Conservation (phyloP, 2,888 invertebrate species). For the Amiota communis region DNA sequence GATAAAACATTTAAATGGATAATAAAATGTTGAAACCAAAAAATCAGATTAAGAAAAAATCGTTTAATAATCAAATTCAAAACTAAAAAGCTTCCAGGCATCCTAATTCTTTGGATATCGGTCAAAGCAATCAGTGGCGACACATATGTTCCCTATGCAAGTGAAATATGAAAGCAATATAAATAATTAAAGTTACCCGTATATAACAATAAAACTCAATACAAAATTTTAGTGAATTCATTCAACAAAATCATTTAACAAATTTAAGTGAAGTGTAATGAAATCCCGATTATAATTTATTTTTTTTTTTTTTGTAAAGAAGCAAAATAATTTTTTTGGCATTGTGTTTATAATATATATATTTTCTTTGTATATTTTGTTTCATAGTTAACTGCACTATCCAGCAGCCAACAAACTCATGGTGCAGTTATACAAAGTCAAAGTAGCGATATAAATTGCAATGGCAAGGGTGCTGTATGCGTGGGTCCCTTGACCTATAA, state of each 20-base stretch:
- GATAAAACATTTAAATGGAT: neutral
- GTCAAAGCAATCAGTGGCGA: slow-evolving; percentile 53
- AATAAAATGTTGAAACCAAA: neutral
- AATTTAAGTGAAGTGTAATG: too few species aligned
- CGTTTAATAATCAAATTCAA: neutral
- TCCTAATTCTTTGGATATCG: slow-evolving; percentile 62
- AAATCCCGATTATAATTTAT: neutral
- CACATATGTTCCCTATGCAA: slow-evolving; percentile 60
- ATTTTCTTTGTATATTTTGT: neutral
- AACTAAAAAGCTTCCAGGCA: slow-evolving; percentile 55
- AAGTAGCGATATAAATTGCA: slow-evolving; percentile 56
- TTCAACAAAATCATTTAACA: too few species aligned
- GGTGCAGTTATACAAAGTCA: slow-evolving; percentile 15
- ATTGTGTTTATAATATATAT: too few species aligned
- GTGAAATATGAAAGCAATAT: slow-evolving; percentile 44
- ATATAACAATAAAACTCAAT: neutral
- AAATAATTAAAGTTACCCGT: neutral
- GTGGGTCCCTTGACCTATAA: slow-evolving; percentile 67
- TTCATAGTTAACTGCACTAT: slow-evolving; percentile 61
- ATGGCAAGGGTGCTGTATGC: slow-evolving; percentile 64
- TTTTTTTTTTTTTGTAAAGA: slow-evolving; percentile 3
- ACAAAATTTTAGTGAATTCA: neutral
- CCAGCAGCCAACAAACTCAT: slow-evolving; percentile 51
- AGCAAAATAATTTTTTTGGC: too few species aligned
- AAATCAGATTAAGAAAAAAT: neutral